These are phyloP conservation scores for Cordilura impudica DNA, from an alignment of 2,888 invertebrate species.

Conservation along the genomic window DNA sequence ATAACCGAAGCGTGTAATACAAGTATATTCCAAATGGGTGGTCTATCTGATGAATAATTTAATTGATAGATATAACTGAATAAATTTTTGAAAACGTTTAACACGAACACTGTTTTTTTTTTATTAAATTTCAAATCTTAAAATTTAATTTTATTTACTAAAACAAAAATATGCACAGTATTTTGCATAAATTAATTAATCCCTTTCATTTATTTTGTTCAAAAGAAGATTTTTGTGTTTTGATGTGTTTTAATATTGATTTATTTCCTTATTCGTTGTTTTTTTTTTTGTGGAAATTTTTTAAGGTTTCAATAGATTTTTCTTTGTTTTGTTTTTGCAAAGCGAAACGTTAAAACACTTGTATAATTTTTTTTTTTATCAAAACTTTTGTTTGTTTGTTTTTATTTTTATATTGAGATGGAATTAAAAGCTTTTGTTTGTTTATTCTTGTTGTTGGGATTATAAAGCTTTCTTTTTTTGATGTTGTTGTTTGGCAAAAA, in stretches of 20 bases:
- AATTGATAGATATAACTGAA: not conserved
- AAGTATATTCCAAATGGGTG: not conserved
- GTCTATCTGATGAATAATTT: not conserved
- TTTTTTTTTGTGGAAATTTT: not conserved
- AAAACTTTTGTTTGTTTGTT: constrained; percentile 25
- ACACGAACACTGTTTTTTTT: not conserved
- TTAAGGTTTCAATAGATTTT: not conserved
- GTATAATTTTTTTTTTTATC: constrained; percentile 10
- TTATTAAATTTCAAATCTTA: too few relatives aligned
- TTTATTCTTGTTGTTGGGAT: not conserved
- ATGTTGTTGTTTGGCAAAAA: constrained; percentile 18
- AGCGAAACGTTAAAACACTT: not conserved
- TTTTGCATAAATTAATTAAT: not conserved
- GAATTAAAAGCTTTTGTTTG: not conserved
- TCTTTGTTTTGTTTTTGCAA: constrained; percentile 10
- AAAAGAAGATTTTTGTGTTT: too few relatives aligned
- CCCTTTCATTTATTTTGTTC: too few relatives aligned
- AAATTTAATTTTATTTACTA: too few relatives aligned
- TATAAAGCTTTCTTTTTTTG: not conserved
- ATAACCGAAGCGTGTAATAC: not conserved
- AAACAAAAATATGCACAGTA: too few relatives aligned
- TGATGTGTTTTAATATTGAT: too few relatives aligned
- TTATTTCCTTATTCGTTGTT: not conserved
- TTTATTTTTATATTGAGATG: too few relatives aligned
- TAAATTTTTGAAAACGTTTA: not conserved